Evolutionary conservation across 2,888 invertebrate species (phyloP).

Genomic region (Luffia ferchaultella): DNA sequence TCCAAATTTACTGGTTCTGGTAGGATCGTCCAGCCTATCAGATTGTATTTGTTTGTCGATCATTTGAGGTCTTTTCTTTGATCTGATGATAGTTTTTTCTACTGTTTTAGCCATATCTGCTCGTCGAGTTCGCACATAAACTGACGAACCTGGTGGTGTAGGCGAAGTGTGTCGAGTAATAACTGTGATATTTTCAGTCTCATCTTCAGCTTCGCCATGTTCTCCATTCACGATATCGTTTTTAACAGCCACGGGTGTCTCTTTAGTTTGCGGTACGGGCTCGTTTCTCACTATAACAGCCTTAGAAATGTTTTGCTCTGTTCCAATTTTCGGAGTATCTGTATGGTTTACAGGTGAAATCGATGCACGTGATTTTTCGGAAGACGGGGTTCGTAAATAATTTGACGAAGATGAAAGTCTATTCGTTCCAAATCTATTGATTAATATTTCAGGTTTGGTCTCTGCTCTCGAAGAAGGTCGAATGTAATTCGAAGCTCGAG

Average conservation of each 20-base stretch:
- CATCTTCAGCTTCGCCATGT: slow-evolving; percentile 24
- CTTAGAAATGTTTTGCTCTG: no score
- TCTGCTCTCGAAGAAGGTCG: slow-evolving; percentile 37
- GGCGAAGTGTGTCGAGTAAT: slow-evolving; percentile 83
- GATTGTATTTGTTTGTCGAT: slow-evolving; percentile 79
- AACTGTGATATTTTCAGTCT: slow-evolving; percentile 64
- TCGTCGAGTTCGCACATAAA: slow-evolving; percentile 71
- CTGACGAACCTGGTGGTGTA: slow-evolving; percentile 72
- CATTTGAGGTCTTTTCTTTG: slow-evolving; percentile 63
- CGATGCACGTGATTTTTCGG: slow-evolving; percentile 35
- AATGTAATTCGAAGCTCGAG: slow-evolving; percentile 36
- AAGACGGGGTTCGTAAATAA: slow-evolving; percentile 47
- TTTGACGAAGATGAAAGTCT: slow-evolving; percentile 47
- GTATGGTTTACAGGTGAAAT: slow-evolving; percentile 40
- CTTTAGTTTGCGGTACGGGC: background rate
- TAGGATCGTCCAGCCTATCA: slow-evolving; percentile 74
- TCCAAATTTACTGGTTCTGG: slow-evolving; percentile 70
- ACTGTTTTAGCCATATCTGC: slow-evolving; percentile 77
- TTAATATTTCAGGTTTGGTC: slow-evolving; percentile 26
- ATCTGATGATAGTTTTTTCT: slow-evolving; percentile 72
- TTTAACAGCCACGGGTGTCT: slow-evolving; percentile 6
- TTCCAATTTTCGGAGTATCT: slow-evolving; percentile 28
- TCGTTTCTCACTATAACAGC: no score
- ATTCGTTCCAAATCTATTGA: slow-evolving; percentile 47
- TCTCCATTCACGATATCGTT: slow-evolving; percentile 16